A percentile compares a stretch with the other conserved stretches of the same genome.
Conservation (phyloP, 1,140 invertebrate species). For the Lasaia peninsularis region DNA sequence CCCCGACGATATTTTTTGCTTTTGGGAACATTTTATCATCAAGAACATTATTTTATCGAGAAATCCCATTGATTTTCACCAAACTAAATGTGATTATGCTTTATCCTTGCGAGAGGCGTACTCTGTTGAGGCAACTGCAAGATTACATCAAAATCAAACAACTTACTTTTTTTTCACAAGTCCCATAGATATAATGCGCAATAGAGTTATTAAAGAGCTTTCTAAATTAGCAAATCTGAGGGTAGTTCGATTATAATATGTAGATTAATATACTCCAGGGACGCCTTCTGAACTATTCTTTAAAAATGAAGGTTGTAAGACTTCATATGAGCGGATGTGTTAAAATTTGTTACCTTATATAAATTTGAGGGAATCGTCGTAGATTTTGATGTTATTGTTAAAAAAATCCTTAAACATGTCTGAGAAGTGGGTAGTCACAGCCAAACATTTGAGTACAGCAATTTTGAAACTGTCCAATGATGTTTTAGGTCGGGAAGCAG, state of each 20-base stretch:
- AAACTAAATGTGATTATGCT: background rate
- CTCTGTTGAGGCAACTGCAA: background rate
- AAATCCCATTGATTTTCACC: background rate
- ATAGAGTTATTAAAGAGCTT: background rate
- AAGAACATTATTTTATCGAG: background rate
- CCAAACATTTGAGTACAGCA: background rate
- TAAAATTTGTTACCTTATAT: background rate
- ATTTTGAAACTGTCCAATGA: constrained; percentile 8
- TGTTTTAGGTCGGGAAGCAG: constrained; percentile 6
- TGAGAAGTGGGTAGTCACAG: background rate
- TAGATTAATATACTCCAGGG: background rate
- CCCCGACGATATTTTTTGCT: background rate
- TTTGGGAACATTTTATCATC: background rate
- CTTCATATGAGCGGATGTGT: background rate
- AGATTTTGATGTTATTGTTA: constrained; percentile 2
- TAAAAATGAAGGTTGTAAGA: background rate
- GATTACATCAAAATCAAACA: background rate
- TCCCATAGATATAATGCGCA: background rate
- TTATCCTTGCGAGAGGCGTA: background rate
- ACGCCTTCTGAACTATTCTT: background rate
- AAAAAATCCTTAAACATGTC: background rate
- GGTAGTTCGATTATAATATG: background rate
- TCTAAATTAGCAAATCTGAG: background rate
- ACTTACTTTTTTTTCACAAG: background rate
- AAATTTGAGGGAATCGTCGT: constrained; percentile 1